These are phyloP conservation scores for Pteropus alecto DNA, from an alignment of 2,113 vertebrate species.

Conservation along the genomic window DNA sequence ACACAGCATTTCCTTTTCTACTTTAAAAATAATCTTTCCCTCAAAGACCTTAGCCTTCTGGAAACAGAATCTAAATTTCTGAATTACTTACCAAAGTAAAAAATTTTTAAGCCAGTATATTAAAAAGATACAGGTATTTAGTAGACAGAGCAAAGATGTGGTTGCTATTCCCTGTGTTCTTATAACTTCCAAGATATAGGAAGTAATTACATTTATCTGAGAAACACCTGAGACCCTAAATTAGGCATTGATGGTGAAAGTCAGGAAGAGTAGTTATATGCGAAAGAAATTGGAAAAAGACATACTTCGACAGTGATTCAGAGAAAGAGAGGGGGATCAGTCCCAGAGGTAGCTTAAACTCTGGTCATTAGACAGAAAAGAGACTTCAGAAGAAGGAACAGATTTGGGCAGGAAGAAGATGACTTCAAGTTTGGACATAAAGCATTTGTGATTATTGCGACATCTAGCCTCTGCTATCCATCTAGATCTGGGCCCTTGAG, in stretches of 20 bases:
- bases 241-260: not conserved
- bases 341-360: not conserved
- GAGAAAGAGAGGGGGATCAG: not conserved
- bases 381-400: not conserved
- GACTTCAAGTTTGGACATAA: not conserved
- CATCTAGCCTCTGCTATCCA: not conserved
- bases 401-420: not conserved
- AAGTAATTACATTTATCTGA: not conserved
- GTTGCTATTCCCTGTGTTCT: not conserved
- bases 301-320: not conserved
- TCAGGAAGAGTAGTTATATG: not conserved
- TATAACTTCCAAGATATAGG: not conserved
- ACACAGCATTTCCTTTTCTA: not conserved
- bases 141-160: not conserved
- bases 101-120: not conserved
- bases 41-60: not conserved
- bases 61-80: not conserved
- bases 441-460: not conserved
- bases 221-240: not conserved
- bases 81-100: not conserved
- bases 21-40: not conserved
- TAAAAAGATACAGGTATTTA: not conserved
- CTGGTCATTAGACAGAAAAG: not conserved
- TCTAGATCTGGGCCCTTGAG: not conserved
- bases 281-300: not conserved